phyloP scores from a whole-genome alignment of 2,113 vertebrate genomes.

The Pelobates fuscus region DNA sequence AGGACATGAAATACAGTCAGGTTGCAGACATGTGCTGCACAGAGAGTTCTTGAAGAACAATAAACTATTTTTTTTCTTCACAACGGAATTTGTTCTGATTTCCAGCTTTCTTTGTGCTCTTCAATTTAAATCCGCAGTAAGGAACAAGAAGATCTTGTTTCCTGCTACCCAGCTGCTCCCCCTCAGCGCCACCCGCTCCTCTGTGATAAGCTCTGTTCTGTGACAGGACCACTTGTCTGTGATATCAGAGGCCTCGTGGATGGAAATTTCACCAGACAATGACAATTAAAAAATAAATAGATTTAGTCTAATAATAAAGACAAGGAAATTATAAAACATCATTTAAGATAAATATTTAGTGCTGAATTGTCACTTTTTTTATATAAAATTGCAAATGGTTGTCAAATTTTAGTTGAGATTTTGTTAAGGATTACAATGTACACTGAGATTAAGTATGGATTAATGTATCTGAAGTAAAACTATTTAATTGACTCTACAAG shows the following conservation, averaged over 20 bases:
- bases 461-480: too few relatives aligned
- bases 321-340: too few relatives aligned
- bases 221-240: constrained; percentile 29
- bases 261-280: background rate
- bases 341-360: too few relatives aligned
- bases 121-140: constrained; percentile 40
- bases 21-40: constrained; percentile 31
- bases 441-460: too few relatives aligned
- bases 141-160: constrained; percentile 50
- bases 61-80: constrained; percentile 33
- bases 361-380: too few relatives aligned
- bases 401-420: too few relatives aligned
- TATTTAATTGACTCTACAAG: too few relatives aligned
- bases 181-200: constrained; percentile 25
- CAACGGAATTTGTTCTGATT: constrained; percentile 45
- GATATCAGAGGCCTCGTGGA: background rate
- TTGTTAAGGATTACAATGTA: too few relatives aligned
- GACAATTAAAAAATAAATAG: too few relatives aligned
- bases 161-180: constrained; percentile 37
- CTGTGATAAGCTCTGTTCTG: constrained; percentile 30
- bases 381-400: too few relatives aligned
- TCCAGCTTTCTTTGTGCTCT: constrained; percentile 41
- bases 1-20: background rate
- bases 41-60: constrained; percentile 42
- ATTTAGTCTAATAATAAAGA: too few relatives aligned